Percentiles rank a stretch among this genome's conserved stretches.
phyloP scores from a whole-genome alignment of 2,888 invertebrate species.

The Callinectes sapidus region DNA sequence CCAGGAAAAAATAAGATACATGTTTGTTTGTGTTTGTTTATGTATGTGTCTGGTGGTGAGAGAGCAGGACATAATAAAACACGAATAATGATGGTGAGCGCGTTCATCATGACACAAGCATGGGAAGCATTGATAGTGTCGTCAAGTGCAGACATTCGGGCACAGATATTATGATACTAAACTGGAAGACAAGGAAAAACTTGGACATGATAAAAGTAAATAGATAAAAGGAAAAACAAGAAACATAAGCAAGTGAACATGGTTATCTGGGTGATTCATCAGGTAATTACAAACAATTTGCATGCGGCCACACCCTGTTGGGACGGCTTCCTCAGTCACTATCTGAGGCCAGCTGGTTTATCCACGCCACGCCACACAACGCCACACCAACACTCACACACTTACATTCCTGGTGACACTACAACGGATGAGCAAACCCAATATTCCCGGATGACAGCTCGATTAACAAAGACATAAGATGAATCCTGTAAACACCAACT shows the following conservation, averaged over 20 bases:
- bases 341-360: slow-evolving; percentile 13
- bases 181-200: neutral
- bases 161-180: neutral
- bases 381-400: neutral
- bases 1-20: neutral
- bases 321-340: slow-evolving; percentile 11
- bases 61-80: neutral
- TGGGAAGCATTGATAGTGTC: neutral
- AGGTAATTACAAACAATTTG: slow-evolving; percentile 12
- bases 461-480: slow-evolving; percentile 2
- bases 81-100: neutral
- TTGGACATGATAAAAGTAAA: neutral
- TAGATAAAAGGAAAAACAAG: neutral
- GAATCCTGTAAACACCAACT: neutral
- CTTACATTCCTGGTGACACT: neutral
- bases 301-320: slow-evolving; percentile 30
- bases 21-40: neutral
- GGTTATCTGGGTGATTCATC: neutral
- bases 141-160: neutral
- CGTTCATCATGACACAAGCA: neutral
- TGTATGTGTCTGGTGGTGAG: no score
- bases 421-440: neutral
- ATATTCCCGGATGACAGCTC: neutral
- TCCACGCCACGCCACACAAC: neutral
- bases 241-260: neutral